phyloP scores from a whole-genome alignment of 2,113 vertebrate genomes.

The Passer domesticus region DNA sequence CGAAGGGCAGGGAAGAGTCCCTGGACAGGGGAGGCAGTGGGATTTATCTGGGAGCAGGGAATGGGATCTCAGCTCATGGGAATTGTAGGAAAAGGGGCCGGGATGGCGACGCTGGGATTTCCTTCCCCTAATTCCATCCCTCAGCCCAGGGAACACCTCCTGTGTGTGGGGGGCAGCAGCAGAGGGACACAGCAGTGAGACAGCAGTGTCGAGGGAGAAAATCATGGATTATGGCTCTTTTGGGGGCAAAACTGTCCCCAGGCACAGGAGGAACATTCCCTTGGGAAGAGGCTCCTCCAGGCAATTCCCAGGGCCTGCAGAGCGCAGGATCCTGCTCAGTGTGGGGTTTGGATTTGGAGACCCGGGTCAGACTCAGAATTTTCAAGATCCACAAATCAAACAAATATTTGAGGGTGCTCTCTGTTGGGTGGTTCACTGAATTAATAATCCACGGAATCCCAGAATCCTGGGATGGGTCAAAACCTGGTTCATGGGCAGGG shows the following conservation, averaged over 20 bases:
- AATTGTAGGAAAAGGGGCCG: not conserved
- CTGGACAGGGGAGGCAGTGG: rapidly evolving
- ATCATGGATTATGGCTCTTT: not conserved
- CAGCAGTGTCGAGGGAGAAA: not conserved
- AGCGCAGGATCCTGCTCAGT: rapidly evolving
- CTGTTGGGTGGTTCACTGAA: not conserved
- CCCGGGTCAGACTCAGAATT: not conserved
- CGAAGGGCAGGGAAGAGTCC: rapidly evolving
- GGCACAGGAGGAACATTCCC: rapidly evolving
- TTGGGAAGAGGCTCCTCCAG: not conserved
- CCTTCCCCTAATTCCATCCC: not conserved
- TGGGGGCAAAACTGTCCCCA: not conserved
- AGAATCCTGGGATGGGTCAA: not conserved
- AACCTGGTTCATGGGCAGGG: not conserved
- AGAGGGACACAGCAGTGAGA: not conserved
- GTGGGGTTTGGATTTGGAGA: rapidly evolving
- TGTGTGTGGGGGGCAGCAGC: not conserved
- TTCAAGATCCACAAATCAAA: not conserved
- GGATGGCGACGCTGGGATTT: not conserved
- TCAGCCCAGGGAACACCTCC: not conserved
- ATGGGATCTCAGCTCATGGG: not conserved
- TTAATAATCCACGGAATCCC: not conserved
- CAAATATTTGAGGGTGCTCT: not conserved
- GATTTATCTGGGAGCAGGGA: not conserved
- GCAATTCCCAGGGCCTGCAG: not conserved